phyloP scores from a whole-genome alignment of 2,797 vertebrate genomes.

The Schizothorax lantsangensis region DNA sequence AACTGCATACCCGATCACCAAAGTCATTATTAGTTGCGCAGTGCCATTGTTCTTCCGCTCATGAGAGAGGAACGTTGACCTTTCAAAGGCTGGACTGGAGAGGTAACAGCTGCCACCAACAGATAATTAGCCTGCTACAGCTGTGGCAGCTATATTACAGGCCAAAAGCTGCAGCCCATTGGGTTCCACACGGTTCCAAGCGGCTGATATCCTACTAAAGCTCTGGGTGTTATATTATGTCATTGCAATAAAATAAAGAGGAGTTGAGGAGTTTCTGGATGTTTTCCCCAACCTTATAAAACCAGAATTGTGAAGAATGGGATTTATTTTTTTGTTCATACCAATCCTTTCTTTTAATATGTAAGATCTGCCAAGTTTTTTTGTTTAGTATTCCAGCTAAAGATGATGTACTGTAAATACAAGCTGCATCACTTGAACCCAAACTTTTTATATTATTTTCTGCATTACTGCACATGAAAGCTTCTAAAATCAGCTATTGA shows the following conservation, averaged over 20 bases:
- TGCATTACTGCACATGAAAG: not conserved
- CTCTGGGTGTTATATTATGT: conserved; percentile 1
- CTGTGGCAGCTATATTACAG: conserved; percentile 35
- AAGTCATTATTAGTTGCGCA: conserved; percentile 12
- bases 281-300: not conserved
- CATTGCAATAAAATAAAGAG: not conserved
- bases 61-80: conserved; percentile 35
- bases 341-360: not conserved
- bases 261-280: not conserved
- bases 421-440: not conserved
- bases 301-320: not conserved
- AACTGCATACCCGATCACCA: conserved; percentile 1
- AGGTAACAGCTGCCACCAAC: conserved; percentile 40
- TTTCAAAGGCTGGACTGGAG: conserved; percentile 43
- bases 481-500: conserved; percentile 17
- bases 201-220: not conserved
- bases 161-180: conserved; percentile 12
- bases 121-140: conserved; percentile 44
- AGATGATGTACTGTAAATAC: not conserved
- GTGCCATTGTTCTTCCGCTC: conserved; percentile 37
- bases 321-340: not conserved
- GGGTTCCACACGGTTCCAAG: not conserved
- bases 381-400: not conserved
- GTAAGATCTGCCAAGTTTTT: not conserved
- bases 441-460: not conserved